Evolutionary conservation across 37 sponge, comb jelly and placozoan genomes (phyloP).

Genomic region (Theonella swinhoei): DNA sequence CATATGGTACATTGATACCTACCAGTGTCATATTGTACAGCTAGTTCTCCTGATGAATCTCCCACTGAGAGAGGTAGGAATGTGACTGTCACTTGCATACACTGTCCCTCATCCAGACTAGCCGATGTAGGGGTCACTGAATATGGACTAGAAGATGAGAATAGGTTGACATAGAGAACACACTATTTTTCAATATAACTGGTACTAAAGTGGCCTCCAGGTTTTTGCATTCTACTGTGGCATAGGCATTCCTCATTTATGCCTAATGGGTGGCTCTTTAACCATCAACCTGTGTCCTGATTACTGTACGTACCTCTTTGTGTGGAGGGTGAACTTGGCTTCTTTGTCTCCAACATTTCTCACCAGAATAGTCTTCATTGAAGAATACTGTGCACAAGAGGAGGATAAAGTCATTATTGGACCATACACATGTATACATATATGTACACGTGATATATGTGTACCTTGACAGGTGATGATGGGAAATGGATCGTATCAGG

Average conservation of each 20-base stretch:
- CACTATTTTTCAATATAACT: too few species aligned
- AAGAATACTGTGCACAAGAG: conserved; percentile 49
- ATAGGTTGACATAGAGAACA: too few species aligned
- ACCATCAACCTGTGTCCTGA: too few species aligned
- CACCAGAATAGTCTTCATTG: conserved; percentile 91
- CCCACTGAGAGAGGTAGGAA: conserved; percentile 75
- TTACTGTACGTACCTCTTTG: conserved; percentile 33
- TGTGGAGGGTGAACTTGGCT: conserved; percentile 75
- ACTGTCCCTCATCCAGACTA: conserved; percentile 66
- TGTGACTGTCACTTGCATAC: conserved; percentile 80
- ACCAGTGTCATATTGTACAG: conserved; percentile 87
- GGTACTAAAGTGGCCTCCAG: too few species aligned
- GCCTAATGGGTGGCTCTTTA: too few species aligned
- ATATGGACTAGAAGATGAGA: conserved; percentile 63
- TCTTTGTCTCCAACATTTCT: conserved; percentile 90
- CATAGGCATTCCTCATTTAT: too few species aligned
- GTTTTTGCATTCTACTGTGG: too few species aligned
- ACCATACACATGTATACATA: too few species aligned
- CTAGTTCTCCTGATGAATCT: conserved; percentile 69
- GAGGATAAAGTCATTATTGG: too few species aligned
- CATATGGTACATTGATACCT: too few species aligned
- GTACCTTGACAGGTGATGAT: conserved; percentile 91
- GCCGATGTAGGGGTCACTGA: conserved; percentile 77
- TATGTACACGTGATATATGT: too few species aligned
- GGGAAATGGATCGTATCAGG: conserved; percentile 92